Percentiles rank a stretch among this genome's conserved stretches.
phyloP scores from a whole-genome alignment of 2,888 invertebrate genomes.

The Allygus modestus region DNA sequence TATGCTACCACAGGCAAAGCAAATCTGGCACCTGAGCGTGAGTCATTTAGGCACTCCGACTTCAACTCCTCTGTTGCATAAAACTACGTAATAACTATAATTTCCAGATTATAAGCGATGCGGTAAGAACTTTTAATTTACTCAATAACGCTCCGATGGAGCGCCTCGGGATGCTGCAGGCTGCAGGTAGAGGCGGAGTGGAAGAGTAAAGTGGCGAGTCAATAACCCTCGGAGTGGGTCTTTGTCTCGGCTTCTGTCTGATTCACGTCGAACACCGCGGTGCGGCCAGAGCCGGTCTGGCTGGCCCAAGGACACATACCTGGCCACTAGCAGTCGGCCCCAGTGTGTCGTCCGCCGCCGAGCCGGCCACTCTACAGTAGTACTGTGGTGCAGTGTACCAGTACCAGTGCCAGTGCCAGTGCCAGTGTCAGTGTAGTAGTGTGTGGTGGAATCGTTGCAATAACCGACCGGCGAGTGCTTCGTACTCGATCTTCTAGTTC shows the following conservation, averaged over 20 bases:
- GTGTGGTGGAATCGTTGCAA: background rate
- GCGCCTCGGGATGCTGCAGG: no score
- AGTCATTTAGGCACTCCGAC: no score
- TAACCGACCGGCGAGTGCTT: background rate
- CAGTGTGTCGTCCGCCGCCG: background rate
- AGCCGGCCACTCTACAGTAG: background rate
- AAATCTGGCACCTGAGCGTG: no score
- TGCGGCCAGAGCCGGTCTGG: background rate
- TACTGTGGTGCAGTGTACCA: background rate
- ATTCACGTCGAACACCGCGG: constrained; percentile 30
- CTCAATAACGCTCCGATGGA: no score
- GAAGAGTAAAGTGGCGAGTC: background rate
- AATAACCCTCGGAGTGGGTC: constrained; percentile 48
- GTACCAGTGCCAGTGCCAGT: background rate
- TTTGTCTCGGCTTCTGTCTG: constrained; percentile 54
- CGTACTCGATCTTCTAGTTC: no score
- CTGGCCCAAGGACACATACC: constrained; percentile 45
- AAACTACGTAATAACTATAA: no score
- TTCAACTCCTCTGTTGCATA: no score
- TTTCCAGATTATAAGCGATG: no score
- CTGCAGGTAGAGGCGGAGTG: no score
- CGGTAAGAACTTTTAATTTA: no score
- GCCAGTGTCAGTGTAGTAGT: background rate
- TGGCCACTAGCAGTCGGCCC: background rate
- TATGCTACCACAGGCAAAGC: no score